phyloP scores from a whole-genome alignment of 2,113 vertebrate genomes.

The Conger conger region DNA sequence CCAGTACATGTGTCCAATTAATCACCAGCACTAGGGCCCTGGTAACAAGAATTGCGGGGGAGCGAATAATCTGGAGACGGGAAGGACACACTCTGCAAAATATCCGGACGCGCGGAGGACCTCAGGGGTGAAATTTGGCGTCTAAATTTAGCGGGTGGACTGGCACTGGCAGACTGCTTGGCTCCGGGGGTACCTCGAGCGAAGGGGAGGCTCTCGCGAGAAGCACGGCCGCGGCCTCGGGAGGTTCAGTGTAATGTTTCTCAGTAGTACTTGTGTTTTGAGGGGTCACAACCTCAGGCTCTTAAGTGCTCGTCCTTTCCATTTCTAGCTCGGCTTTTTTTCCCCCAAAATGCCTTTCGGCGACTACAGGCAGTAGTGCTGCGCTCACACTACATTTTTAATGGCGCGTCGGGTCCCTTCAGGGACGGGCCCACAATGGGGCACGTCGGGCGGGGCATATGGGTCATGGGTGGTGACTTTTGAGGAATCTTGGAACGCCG shows the following conservation, averaged over 20 bases:
- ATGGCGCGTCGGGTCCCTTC: neutral
- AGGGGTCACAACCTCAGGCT: slow-evolving; percentile 21
- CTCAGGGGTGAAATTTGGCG: slow-evolving; percentile 31
- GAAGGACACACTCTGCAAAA: neutral
- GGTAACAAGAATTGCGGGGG: slow-evolving; percentile 17
- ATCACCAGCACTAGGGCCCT: slow-evolving; percentile 35
- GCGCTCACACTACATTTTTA: slow-evolving; percentile 14
- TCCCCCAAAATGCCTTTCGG: neutral
- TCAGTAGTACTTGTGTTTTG: slow-evolving; percentile 46
- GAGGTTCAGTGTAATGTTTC: slow-evolving; percentile 18
- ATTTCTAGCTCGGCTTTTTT: neutral
- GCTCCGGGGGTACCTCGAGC: slow-evolving; percentile 6
- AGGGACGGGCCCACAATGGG: neutral
- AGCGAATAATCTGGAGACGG: slow-evolving; percentile 41
- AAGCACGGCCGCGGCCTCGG: slow-evolving; percentile 1
- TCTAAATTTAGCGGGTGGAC: slow-evolving; percentile 2
- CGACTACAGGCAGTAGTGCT: slow-evolving; percentile 5
- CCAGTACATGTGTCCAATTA: neutral
- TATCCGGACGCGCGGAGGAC: slow-evolving; percentile 20
- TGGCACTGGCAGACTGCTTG: slow-evolving; percentile 22
- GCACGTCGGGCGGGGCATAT: no score
- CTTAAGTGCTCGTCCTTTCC: neutral
- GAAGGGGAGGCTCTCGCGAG: slow-evolving; percentile 7
- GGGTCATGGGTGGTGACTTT: neutral
- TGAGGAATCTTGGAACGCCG: neutral